Conservation (phyloP, 2,113 vertebrate genomes). For the Crotalus viridis region DNA sequence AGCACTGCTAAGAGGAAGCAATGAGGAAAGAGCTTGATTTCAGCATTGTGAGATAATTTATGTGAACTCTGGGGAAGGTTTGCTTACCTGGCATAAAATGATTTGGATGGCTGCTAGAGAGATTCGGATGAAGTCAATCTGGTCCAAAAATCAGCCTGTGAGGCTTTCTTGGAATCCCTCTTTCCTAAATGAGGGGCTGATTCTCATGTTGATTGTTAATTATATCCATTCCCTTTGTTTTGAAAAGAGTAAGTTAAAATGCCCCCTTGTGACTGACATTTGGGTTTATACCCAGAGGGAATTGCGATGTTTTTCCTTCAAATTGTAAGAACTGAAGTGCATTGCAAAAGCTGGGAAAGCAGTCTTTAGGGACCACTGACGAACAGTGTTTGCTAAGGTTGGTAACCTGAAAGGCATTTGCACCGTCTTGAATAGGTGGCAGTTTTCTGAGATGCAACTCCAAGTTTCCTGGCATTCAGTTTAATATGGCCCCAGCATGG, state of each 20-base stretch:
- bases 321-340: too few species aligned
- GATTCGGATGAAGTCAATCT: constrained; percentile 7
- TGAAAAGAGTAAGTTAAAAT: neutral
- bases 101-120: neutral
- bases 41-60: constrained; percentile 31
- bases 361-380: neutral
- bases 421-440: neutral
- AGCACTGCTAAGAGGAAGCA: constrained; percentile 55
- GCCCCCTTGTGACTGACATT: neutral
- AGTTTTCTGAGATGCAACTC: neutral
- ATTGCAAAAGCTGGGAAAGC: neutral
- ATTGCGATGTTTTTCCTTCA: neutral
- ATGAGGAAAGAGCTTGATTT: constrained; percentile 56
- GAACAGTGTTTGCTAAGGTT: neutral
- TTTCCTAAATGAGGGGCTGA: neutral
- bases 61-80: constrained; percentile 25
- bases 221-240: neutral
- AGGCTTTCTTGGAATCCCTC: constrained; percentile 52
- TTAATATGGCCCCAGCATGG: neutral
- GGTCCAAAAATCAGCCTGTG: constrained; percentile 43
- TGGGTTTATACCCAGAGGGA: neutral
- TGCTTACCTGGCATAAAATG: constrained; percentile 57
- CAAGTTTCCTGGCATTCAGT: neutral
- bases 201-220: neutral
- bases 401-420: neutral